Evolutionary conservation across 2,797 vertebrate genomes (phyloP).

Genomic region (Megalops cyprinoides): DNA sequence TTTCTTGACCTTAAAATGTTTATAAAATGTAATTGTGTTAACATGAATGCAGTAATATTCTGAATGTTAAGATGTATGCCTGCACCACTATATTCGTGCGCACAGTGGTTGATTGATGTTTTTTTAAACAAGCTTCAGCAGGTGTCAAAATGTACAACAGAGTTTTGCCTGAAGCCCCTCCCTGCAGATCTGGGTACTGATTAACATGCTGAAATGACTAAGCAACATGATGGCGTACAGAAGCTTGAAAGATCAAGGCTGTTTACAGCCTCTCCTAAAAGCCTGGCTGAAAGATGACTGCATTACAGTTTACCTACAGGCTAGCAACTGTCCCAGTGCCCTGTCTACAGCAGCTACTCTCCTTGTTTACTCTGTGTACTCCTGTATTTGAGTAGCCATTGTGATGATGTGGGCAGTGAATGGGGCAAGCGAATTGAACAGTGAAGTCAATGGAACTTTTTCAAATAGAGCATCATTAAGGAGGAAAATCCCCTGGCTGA

Average conservation of each 20-base stretch:
- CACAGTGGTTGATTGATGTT: not conserved
- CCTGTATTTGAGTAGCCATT: constrained; percentile 43
- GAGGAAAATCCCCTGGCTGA: not conserved
- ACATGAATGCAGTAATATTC: not conserved
- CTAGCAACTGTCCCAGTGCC: constrained; percentile 46
- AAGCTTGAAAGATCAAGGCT: constrained; percentile 21
- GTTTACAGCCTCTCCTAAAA: constrained; percentile 29
- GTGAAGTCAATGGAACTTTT: not conserved
- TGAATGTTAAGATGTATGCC: not conserved
- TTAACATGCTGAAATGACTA: not conserved
- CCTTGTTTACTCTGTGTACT: constrained; percentile 27
- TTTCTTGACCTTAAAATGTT: too few relatives aligned
- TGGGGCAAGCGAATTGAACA: not conserved
- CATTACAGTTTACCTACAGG: constrained; percentile 40
- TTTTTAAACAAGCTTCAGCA: not conserved
- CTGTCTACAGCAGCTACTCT: constrained; percentile 37
- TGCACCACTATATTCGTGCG: not conserved
- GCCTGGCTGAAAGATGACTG: constrained; percentile 34
- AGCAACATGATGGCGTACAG: not conserved
- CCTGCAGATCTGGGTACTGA: not conserved
- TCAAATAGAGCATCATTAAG: not conserved
- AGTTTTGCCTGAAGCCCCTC: not conserved
- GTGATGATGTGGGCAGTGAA: not conserved
- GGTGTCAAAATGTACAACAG: not conserved
- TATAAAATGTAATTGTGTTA: too few relatives aligned